Conservation (phyloP, 2,797 vertebrate species). For the Micropoecilia bifurca region DNA sequence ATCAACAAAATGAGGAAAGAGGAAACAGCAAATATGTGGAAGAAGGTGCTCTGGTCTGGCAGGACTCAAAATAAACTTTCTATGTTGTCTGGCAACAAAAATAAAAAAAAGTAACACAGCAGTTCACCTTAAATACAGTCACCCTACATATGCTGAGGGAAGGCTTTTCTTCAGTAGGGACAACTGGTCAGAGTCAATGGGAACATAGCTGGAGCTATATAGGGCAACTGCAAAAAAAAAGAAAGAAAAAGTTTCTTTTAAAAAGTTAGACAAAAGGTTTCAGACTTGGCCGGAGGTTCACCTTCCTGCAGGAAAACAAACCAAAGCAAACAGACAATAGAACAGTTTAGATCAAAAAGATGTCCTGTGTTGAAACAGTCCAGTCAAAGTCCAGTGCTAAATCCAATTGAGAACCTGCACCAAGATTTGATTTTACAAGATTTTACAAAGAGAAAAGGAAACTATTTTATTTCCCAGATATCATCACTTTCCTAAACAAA, state of each 20-base stretch:
- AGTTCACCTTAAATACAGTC: background rate
- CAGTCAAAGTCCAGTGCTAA: background rate
- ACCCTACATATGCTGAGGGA: background rate
- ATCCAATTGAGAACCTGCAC: background rate
- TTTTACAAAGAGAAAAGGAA: background rate
- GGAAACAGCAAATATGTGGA: background rate
- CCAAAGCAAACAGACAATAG: background rate
- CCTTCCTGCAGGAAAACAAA: background rate
- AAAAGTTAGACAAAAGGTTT: background rate
- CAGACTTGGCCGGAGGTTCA: background rate
- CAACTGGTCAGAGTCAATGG: background rate
- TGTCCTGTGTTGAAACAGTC: background rate
- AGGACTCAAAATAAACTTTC: background rate
- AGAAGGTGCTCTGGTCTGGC: background rate
- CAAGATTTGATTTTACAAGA: background rate
- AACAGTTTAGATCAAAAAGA: background rate
- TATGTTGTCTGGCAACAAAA: background rate
- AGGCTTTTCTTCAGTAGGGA: background rate
- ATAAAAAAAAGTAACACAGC: background rate
- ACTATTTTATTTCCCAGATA: background rate
- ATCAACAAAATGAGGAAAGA: background rate
- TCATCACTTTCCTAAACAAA: no score
- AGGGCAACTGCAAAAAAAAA: background rate
- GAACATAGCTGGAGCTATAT: background rate
- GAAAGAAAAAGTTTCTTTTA: no score